Evolutionary conservation across 2,797 vertebrate genomes (phyloP).

Genomic region (Vireo griseus): DNA sequence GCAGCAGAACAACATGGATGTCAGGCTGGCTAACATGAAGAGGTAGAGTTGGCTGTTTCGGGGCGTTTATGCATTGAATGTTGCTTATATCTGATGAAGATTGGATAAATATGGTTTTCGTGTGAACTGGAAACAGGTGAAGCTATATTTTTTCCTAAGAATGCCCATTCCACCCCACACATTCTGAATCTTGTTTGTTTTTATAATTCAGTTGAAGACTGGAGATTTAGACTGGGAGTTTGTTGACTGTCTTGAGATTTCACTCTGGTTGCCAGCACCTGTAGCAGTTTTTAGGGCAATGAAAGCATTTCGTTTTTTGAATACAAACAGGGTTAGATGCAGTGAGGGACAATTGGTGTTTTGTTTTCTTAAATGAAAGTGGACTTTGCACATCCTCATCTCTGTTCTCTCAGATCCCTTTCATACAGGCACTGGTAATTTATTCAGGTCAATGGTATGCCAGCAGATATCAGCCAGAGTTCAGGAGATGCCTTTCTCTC

Average conservation of each 20-base stretch:
- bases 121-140: conserved; percentile 31
- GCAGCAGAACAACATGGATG: conserved; percentile 67
- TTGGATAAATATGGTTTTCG: not conserved
- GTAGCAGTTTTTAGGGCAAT: not conserved
- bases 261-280: not conserved
- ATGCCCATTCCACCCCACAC: not conserved
- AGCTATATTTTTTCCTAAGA: not conserved
- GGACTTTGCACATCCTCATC: not conserved
- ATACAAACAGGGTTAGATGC: not conserved
- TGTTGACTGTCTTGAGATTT: not conserved
- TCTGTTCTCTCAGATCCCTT: not conserved
- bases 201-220: not conserved
- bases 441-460: not conserved
- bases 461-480: not conserved
- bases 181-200: not conserved
- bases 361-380: not conserved
- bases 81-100: not conserved
- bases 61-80: not conserved
- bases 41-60: conserved; percentile 26
- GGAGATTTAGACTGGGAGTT: not conserved
- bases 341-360: not conserved
- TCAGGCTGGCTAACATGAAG: conserved; percentile 67
- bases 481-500: not conserved
- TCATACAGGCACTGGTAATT: not conserved
- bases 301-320: not conserved